Base-by-base conservation (phyloP, 2,888 invertebrate species). In the Copidosoma aretas region DNA sequence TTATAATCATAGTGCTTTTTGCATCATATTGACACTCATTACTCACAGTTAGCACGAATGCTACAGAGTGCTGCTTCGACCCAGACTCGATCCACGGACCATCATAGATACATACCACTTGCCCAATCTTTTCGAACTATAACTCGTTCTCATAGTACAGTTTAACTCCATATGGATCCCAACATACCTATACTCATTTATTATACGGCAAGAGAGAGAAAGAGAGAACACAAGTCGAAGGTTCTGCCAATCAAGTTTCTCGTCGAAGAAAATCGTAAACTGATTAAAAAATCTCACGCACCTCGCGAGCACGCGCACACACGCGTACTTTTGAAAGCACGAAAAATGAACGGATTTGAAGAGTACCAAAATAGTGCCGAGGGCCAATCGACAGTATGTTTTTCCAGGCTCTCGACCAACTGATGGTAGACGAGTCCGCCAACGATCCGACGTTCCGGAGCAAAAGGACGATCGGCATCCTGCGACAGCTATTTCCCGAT, bases 401-500 rank as follows among this genome's bases (percentile, higher is more conserved):
- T 62, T 68, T 68, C 52, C 87, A 91, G 91, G 90, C 88, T 71
- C 86, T 91, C 74, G 88, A 90, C 77, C 89, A 89, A 73, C 84
- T 91, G 82, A 88, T 90, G 77, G 89, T 88, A 74, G 89, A 90
- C 75, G 87, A 89, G 72, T 89, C 90, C 81, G 86, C 86, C 80
- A 88, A 89, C 81, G 88, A 89, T 81, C 84, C 89, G 74, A 88
- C 89, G 81, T 89, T 90, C 75, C 88, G 92, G 78, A 91, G 90
- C 85, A 92, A 92, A 85, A 87, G 92, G 80, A 92, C 92, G 75
- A 91, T 92, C 79, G 92, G 92, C 77, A 88, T 91, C 79, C 87
- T 92, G 75, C 87, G 92, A 68, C 89, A 91, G 79, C 86, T 91
- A 69, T 92, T 92, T 85, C 92, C 92, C 51, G 87, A 88, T 67